A percentile compares a stretch with the other conserved stretches of the same genome.
phyloP scores from a whole-genome alignment of 2,888 invertebrate genomes.

The Spialia ferax region DNA sequence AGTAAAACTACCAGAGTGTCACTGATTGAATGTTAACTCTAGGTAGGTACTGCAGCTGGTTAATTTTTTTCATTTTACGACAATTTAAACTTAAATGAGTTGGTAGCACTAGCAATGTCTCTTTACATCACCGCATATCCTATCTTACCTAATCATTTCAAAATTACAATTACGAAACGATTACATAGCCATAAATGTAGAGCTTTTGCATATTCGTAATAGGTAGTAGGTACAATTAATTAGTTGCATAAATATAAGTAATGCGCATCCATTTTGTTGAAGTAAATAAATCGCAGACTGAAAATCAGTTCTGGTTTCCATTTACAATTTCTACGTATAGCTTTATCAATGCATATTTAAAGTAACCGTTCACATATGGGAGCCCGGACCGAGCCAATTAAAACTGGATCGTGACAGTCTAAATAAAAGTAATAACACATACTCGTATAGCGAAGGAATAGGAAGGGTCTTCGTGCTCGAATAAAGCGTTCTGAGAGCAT shows the following conservation, averaged over 20 bases:
- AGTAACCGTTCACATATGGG: slow-evolving; percentile 38
- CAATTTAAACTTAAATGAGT: too few species aligned
- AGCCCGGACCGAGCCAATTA: slow-evolving; percentile 38
- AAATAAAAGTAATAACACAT: slow-evolving; percentile 41
- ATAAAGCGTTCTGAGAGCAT: slow-evolving; percentile 52
- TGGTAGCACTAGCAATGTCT: too few species aligned
- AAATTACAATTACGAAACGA: too few species aligned
- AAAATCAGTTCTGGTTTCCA: slow-evolving; percentile 2
- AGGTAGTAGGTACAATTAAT: too few species aligned
- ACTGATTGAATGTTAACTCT: too few species aligned
- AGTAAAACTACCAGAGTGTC: not conserved
- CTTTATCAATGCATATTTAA: slow-evolving; percentile 40
- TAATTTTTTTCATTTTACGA: too few species aligned
- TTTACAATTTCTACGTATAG: slow-evolving; percentile 24
- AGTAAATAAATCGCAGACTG: not conserved
- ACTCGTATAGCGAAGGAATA: slow-evolving; percentile 46
- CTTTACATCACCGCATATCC: too few species aligned
- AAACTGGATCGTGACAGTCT: slow-evolving; percentile 44
- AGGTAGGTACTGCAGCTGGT: too few species aligned
- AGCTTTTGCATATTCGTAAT: too few species aligned
- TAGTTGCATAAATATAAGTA: not conserved
- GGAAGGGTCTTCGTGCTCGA: slow-evolving; percentile 50
- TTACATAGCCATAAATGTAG: too few species aligned
- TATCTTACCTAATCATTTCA: too few species aligned
- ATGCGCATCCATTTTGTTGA: not conserved